A percentile compares a stretch with the other conserved stretches of the same genome.
phyloP scores from a whole-genome alignment of 2,797 vertebrate species.

The Micromesistius poutassou region DNA sequence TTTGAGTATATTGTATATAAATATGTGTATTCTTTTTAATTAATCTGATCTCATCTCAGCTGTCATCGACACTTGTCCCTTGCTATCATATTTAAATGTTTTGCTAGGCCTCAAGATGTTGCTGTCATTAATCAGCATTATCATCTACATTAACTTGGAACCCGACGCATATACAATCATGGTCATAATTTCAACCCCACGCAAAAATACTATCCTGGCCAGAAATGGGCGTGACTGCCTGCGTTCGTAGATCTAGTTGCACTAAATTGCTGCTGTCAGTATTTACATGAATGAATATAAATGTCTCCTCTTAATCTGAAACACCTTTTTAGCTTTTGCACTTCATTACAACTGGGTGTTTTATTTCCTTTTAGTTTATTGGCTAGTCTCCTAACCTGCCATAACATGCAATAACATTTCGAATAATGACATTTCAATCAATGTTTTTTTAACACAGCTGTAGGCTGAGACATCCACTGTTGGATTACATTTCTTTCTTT shows the following conservation, averaged over 20 bases:
- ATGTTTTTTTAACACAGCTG: neutral
- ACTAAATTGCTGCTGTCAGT: neutral
- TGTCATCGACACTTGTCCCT: neutral
- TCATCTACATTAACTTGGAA: neutral
- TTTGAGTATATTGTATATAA: neutral
- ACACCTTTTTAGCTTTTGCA: neutral
- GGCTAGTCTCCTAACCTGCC: neutral
- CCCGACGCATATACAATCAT: neutral
- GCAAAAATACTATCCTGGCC: neutral
- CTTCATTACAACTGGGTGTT: neutral
- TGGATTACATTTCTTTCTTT: neutral
- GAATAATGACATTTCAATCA: neutral
- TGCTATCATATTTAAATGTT: neutral
- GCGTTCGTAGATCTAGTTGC: neutral
- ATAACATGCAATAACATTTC: neutral
- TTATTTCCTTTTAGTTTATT: neutral
- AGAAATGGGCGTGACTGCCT: neutral
- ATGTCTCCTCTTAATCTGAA: neutral
- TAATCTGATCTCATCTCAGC: neutral
- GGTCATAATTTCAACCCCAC: neutral
- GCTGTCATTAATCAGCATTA: neutral
- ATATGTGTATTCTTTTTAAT: neutral
- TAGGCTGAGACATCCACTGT: neutral
- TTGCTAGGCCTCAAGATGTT: conserved; percentile 2
- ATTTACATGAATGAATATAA: neutral